Conservation (phyloP, 2,888 invertebrate genomes). For the Mantis religiosa region DNA sequence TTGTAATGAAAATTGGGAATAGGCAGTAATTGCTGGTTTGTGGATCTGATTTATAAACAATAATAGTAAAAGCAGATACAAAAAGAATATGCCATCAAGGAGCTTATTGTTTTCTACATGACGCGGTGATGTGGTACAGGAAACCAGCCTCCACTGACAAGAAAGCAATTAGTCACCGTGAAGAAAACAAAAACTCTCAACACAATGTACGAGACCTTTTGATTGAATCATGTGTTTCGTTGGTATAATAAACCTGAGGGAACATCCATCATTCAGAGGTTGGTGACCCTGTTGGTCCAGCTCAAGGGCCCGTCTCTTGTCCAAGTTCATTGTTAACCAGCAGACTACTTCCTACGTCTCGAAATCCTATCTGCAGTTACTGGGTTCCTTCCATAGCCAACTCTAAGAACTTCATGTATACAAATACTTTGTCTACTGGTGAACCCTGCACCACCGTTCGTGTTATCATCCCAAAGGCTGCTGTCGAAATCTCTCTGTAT, state of each 20-base stretch:
- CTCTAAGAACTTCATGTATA: too few relatives aligned
- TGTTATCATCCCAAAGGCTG: too few relatives aligned
- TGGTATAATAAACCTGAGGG: background rate
- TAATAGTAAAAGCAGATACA: too few relatives aligned
- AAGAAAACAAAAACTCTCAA: background rate
- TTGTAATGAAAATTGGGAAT: too few relatives aligned
- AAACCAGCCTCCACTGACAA: background rate
- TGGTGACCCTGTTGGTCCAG: background rate
- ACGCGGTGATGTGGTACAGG: background rate
- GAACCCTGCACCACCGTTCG: too few relatives aligned
- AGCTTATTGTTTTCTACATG: too few relatives aligned
- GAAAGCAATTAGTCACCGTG: background rate
- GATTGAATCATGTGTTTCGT: background rate
- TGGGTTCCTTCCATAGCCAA: too few relatives aligned
- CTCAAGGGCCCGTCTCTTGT: background rate
- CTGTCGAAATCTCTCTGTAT: too few relatives aligned
- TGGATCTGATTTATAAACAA: too few relatives aligned
- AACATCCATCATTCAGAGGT: background rate
- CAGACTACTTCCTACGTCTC: background rate
- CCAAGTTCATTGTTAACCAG: background rate
- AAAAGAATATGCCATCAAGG: too few relatives aligned
- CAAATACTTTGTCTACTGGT: too few relatives aligned
- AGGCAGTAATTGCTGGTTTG: too few relatives aligned
- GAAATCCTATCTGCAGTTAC: background rate
- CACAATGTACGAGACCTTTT: background rate